These are phyloP conservation scores for Excalfactoria chinensis DNA, from an alignment of 2,113 vertebrate species.

Conservation along the genomic window DNA sequence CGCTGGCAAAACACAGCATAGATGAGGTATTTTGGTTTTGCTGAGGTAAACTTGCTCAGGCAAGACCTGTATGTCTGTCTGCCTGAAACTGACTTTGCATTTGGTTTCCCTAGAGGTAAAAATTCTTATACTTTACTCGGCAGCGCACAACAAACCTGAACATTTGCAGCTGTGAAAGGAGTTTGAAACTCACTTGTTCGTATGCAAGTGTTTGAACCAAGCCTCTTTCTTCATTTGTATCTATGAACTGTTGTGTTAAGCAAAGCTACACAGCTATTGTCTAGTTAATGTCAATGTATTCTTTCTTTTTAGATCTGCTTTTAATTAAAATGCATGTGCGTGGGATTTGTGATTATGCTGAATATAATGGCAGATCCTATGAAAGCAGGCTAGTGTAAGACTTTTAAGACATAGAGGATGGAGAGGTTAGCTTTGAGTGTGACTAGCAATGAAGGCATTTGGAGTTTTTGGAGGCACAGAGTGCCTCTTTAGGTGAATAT, in stretches of 20 bases:
- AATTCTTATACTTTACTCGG: background rate
- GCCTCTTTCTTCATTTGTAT: background rate
- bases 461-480: background rate
- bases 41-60: slow-evolving; percentile 37
- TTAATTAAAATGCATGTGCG: background rate
- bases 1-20: slow-evolving; percentile 16
- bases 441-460: background rate
- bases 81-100: background rate
- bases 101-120: slow-evolving; percentile 30
- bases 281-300: background rate
- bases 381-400: background rate
- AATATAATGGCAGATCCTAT: background rate
- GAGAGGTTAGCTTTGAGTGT: background rate
- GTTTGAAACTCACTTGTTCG: background rate
- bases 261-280: background rate
- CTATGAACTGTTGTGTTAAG: background rate
- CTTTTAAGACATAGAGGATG: background rate
- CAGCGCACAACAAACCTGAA: background rate
- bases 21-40: slow-evolving; percentile 17
- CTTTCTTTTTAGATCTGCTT: background rate
- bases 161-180: background rate
- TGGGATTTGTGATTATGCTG: background rate
- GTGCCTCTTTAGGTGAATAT: background rate
- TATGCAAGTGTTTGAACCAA: background rate
- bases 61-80: slow-evolving; percentile 4